phyloP scores from a whole-genome alignment of 2,113 vertebrate genomes.

The Xenotilapia leptura region DNA sequence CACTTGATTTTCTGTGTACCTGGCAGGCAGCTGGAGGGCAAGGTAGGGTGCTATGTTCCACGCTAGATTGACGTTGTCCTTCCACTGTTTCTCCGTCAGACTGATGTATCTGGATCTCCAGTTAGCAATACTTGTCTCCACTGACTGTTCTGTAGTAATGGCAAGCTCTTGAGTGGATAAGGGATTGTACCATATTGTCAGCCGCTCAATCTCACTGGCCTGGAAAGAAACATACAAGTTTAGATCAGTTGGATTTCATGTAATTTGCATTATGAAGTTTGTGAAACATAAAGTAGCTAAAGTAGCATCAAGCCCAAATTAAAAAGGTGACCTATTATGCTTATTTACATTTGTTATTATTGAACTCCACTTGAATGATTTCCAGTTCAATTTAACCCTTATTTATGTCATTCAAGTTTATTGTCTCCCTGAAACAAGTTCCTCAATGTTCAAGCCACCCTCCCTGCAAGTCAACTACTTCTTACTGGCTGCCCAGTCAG shows the following conservation, averaged over 20 bases:
- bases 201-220: constrained; percentile 93
- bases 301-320: background rate
- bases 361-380: background rate
- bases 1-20: constrained; percentile 64
- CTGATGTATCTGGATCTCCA: constrained; percentile 95
- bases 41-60: constrained; percentile 95
- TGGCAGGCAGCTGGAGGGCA: constrained; percentile 87
- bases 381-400: background rate
- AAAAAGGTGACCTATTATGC: background rate
- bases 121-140: constrained; percentile 92
- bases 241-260: background rate
- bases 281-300: background rate
- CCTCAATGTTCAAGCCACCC: background rate
- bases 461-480: background rate
- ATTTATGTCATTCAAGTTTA: background rate
- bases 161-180: constrained; percentile 88
- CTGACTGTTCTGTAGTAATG: constrained; percentile 82
- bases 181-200: constrained; percentile 95
- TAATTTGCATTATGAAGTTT: background rate
- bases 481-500: background rate
- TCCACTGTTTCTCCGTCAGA: constrained; percentile 96
- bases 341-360: background rate
- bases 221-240: constrained; percentile 27
- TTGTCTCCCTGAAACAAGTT: background rate
- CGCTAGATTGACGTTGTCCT: constrained; percentile 92